Evolutionary conservation across 2,113 vertebrate species (phyloP).

Genomic region (Steatornis caripensis): DNA sequence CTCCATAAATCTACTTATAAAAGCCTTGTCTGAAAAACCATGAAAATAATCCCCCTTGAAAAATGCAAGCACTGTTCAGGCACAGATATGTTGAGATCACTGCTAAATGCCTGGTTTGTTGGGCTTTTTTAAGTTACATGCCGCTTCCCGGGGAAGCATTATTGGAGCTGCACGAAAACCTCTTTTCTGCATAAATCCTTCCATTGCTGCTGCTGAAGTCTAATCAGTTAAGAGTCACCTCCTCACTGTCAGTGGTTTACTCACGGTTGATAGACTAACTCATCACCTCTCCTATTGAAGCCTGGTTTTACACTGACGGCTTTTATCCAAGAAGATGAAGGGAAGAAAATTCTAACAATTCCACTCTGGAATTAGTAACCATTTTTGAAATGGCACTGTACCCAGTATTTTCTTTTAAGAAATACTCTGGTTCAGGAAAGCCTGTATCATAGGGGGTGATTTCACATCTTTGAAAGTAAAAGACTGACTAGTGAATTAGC

Average conservation of each 20-base stretch:
- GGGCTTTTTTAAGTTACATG: not conserved
- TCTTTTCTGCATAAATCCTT: constrained; percentile 25
- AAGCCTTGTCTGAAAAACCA: constrained; percentile 12
- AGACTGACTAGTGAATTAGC: not conserved
- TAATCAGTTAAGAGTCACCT: not conserved
- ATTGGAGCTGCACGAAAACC: not conserved
- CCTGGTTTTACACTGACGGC: constrained; percentile 32
- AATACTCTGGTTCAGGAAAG: not conserved
- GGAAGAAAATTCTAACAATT: constrained; percentile 9
- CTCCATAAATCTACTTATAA: not conserved
- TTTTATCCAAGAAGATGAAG: constrained; percentile 18
- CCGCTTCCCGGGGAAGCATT: not conserved
- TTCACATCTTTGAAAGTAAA: not conserved
- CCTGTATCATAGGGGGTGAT: not conserved
- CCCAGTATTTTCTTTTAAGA: not conserved
- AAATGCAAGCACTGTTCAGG: not conserved
- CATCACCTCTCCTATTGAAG: constrained; percentile 8
- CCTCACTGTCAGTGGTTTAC: not conserved
- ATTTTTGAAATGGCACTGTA: not conserved
- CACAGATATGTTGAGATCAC: not conserved
- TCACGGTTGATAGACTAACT: constrained; percentile 19
- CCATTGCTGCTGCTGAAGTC: not conserved
- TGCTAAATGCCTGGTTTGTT: not conserved
- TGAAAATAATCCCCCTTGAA: constrained; percentile 14
- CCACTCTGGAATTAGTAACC: not conserved